Base-by-base conservation (phyloP, 2,888 invertebrate genomes). In the Pharmacophagus antenor region DNA sequence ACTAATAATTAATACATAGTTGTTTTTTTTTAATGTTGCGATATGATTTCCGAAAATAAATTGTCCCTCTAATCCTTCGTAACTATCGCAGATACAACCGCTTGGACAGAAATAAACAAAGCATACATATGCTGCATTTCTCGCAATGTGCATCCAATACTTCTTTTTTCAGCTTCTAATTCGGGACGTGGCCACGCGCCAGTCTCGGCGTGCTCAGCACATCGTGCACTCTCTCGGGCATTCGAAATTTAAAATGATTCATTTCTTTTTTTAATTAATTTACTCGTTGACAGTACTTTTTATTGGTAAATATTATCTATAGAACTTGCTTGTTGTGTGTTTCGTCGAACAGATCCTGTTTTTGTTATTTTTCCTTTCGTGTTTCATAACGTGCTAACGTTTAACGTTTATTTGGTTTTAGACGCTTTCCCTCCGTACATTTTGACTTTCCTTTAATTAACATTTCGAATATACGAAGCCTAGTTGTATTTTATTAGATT, bases 101-200 rank as follows among this genome's bases (percentile, higher is more conserved):
- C 67, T 68, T 69, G 70, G 70, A 73, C 78, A 65, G 79, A 80
- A 82, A 81, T 84, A 82, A 84, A 82, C 72, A 76, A 51, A 37
- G 73, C 74, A 79, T 76, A 79, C 78, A 76, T 75, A 74, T 74
- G 77, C 73, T 83, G 88, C 88, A 84, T 87, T 84, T 86, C 86
- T 83, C 77, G 84, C 83, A 77, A 80, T 84, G 84, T 84, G 85
- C 88, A 83, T 74, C 72, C 73, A 71, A 72, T 67, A 73, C 76
- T 78, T 80, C 81, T 82, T 82, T 84, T 80, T 81, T 84, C 74
- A 71, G 79, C 75, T 80, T 89, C 90, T 89, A 89, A 86, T 74
- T 88, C 85, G 80, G 87, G 82, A 84, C 80, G 82, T 82, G 84
- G 82, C 80, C 81, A 79, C 87, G 82, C 79, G 87, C 87, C 88